phyloP scores from a whole-genome alignment of 2,797 vertebrate genomes.

The Coregonus sp. region DNA sequence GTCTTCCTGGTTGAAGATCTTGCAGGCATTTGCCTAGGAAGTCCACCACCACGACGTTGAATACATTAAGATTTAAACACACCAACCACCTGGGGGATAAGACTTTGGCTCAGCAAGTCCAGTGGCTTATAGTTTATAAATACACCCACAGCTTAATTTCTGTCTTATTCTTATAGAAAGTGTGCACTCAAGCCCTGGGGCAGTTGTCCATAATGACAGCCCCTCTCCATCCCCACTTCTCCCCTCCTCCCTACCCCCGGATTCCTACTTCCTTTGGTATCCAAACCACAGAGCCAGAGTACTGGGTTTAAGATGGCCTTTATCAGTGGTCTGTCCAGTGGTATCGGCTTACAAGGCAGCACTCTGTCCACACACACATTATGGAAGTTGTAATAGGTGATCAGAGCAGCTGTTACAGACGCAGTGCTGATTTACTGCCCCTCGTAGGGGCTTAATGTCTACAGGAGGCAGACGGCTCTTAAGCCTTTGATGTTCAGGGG shows the following conservation, averaged over 20 bases:
- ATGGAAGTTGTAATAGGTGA: slow-evolving; percentile 74
- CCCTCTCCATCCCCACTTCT: slow-evolving; percentile 51
- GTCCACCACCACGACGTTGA: slow-evolving; percentile 40
- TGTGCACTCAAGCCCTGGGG: slow-evolving; percentile 42
- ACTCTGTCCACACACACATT: slow-evolving; percentile 65
- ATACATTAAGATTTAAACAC: slow-evolving; percentile 51
- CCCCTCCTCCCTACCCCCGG: slow-evolving; percentile 44
- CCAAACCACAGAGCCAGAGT: slow-evolving; percentile 55
- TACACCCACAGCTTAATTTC: slow-evolving; percentile 45
- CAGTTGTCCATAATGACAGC: slow-evolving; percentile 49
- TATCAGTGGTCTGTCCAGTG: slow-evolving; percentile 53
- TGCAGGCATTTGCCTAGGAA: slow-evolving; percentile 41
- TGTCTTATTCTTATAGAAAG: slow-evolving; percentile 30
- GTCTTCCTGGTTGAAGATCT: slow-evolving; percentile 25
- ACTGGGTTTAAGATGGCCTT: slow-evolving; percentile 51
- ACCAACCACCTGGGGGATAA: slow-evolving; percentile 40
- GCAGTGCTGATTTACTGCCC: slow-evolving; percentile 75
- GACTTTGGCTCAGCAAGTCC: slow-evolving; percentile 35
- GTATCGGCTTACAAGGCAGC: slow-evolving; percentile 66
- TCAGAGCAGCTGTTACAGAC: slow-evolving; percentile 74
- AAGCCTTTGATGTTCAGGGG: slow-evolving; percentile 73
- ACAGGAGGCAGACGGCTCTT: slow-evolving; percentile 71
- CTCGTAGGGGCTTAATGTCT: slow-evolving; percentile 76
- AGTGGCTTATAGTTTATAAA: slow-evolving; percentile 47
- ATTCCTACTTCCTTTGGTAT: slow-evolving; percentile 42